Evolutionary conservation across 2,888 invertebrate species (phyloP), one percentile per base, ranked within the genome.

Genomic region (Leptinotarsa juncta): DNA sequence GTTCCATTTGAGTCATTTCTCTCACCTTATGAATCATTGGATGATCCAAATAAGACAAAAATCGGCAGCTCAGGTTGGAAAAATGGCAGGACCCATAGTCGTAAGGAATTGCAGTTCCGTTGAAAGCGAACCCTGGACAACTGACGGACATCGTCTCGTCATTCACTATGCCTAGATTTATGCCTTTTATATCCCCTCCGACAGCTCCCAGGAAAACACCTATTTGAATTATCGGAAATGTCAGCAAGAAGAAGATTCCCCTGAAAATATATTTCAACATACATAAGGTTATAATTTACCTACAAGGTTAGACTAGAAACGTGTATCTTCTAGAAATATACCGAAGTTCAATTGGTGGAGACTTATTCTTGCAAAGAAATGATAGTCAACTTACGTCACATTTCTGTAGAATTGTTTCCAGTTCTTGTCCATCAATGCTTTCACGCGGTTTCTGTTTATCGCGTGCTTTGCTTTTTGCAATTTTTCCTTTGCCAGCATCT

Each of bases 191-290:
- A 82, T 96, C 94, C 67, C 92, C 91, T 1, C 96, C 96, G 70
- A 96, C 92, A 48, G 96, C 94, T 72, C 93, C 86, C 88, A 96
- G 94, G 87, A 97, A 97, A 53, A 94, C 90, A 57, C 92, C 89
- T 76, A 94, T 90, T 91, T 97, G 94, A 32, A 96, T 89, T 18
- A 97, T 89, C 16, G 97, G 97, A 84, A 97, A 94, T 72, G 95
- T 82, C 75, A 96, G 88, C 78, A 96, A 93, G 87, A 97, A 97
- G 78, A 94, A 87, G 48, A 97, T 89, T 53, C 96, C 94, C 10
- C 96, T 96, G 88, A n/a, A 89, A 89, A 68, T 26, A 42, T 42
- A 42, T 42, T 10, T 75, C 65, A 67, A 49, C 67, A 68, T 20
- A 62, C 18, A 32, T 32, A 12, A 51, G 42, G 53, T 48, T 12